Evolutionary conservation across 2,113 vertebrate genomes (phyloP).

Genomic region (Malaclemys terrapin): DNA sequence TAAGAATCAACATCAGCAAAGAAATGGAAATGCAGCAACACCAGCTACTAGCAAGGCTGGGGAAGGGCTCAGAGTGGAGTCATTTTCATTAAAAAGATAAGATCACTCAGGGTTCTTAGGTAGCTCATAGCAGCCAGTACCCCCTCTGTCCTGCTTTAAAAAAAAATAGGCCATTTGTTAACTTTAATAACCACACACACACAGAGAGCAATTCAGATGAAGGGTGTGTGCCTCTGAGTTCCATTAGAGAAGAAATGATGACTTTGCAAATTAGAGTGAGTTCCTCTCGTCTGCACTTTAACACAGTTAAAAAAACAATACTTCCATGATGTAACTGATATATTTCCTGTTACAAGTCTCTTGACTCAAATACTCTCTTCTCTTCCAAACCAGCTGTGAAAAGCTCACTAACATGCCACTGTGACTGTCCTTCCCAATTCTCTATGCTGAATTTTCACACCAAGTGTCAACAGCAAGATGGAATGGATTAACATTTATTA

Average conservation of each 20-base stretch:
- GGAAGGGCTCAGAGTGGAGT: slow-evolving; percentile 2
- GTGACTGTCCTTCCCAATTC: background rate
- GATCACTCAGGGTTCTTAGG: slow-evolving; percentile 65
- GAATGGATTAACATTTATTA: background rate
- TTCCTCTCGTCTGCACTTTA: background rate
- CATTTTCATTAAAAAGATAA: slow-evolving; percentile 76
- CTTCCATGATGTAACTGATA: background rate
- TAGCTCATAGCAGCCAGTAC: slow-evolving; percentile 57
- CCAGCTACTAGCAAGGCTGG: background rate
- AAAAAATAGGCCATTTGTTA: slow-evolving; percentile 54
- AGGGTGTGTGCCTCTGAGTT: slow-evolving; percentile 11
- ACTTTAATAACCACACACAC: background rate
- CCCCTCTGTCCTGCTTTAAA: slow-evolving; percentile 1
- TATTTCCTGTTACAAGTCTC: background rate
- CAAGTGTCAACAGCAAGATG: background rate
- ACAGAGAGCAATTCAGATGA: slow-evolving; percentile 31
- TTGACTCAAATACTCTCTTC: background rate
- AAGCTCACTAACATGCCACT: background rate
- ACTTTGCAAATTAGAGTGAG: slow-evolving; percentile 31
- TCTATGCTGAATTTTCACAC: too few relatives aligned
- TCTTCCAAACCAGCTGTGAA: background rate
- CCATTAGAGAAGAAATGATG: slow-evolving; percentile 8
- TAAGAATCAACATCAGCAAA: background rate
- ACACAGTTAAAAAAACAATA: background rate
- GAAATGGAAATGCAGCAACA: slow-evolving; percentile 30